Evolutionary conservation across 2,888 invertebrate species (phyloP).

Genomic region (Anaspis maculata): DNA sequence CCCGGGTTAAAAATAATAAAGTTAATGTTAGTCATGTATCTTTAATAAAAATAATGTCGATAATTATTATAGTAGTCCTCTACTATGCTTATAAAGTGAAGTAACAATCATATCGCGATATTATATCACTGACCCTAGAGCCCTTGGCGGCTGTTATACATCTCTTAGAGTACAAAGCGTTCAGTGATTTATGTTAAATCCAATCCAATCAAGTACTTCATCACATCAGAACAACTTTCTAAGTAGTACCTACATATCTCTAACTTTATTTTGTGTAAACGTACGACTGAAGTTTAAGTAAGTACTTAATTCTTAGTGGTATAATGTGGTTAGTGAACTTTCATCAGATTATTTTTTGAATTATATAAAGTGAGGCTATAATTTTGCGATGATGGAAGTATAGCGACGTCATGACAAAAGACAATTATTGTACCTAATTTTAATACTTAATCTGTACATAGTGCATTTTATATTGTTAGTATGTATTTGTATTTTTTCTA

Average conservation of each 20-base stretch:
- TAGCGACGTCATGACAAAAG: slow-evolving; percentile 27
- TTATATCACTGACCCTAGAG: slow-evolving; percentile 31
- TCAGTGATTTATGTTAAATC: not conserved
- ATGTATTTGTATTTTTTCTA: slow-evolving; percentile 19
- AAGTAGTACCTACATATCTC: slow-evolving; percentile 7
- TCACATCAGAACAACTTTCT: too few relatives aligned
- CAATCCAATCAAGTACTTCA: not conserved
- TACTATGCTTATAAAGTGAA: slow-evolving; percentile 34
- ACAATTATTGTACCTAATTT: slow-evolving; percentile 39
- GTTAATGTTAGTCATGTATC: slow-evolving; percentile 27
- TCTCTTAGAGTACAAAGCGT: slow-evolving; percentile 38
- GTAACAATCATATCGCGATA: slow-evolving; percentile 38
- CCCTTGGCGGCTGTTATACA: slow-evolving; percentile 28
- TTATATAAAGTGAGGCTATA: slow-evolving; percentile 23
- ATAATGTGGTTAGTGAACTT: slow-evolving; percentile 29
- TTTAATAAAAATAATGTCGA: slow-evolving; percentile 28
- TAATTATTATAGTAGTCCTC: slow-evolving; percentile 28
- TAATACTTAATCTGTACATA: slow-evolving; percentile 36
- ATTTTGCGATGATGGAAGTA: slow-evolving; percentile 19
- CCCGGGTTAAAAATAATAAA: slow-evolving; percentile 26
- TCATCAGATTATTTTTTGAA: slow-evolving; percentile 15
- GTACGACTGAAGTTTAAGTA: slow-evolving; percentile 21
- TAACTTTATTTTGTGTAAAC: slow-evolving; percentile 8
- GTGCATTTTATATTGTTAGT: slow-evolving; percentile 33
- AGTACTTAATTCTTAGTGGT: too few relatives aligned